These are phyloP conservation scores for Arenicola marina DNA, from an alignment of 2,888 invertebrate genomes.

Conservation along the genomic window DNA sequence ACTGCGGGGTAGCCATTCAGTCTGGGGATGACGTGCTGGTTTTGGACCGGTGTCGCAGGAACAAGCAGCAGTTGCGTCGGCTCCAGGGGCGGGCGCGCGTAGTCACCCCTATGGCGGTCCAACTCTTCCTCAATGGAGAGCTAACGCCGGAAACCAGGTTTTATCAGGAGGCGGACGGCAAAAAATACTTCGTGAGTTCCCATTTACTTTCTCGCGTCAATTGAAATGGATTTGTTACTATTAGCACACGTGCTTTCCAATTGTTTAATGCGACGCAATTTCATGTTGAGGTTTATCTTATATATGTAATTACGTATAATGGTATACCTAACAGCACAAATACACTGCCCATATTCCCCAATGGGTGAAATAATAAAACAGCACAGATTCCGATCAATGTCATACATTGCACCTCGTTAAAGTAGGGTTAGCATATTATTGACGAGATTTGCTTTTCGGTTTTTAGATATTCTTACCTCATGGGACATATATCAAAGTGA, in stretches of 20 bases:
- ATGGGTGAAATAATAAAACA: too few relatives aligned
- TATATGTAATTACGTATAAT: too few relatives aligned
- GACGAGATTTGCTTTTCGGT: neutral
- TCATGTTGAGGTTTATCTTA: too few relatives aligned
- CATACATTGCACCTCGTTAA: too few relatives aligned
- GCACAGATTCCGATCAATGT: too few relatives aligned
- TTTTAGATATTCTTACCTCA: constrained; percentile 30
- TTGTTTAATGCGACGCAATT: too few relatives aligned
- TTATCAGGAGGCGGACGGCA: constrained; percentile 24
- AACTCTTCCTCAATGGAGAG: constrained; percentile 28
- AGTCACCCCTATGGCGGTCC: constrained; percentile 4
- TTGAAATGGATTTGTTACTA: too few relatives aligned
- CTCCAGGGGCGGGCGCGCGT: neutral
- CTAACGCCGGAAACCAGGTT: constrained; percentile 30
- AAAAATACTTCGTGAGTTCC: constrained; percentile 22
- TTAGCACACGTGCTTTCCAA: too few relatives aligned
- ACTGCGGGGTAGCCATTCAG: constrained; percentile 34
- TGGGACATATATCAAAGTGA: constrained; percentile 28
- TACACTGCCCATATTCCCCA: too few relatives aligned
- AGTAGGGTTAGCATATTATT: too few relatives aligned
- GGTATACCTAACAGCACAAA: too few relatives aligned
- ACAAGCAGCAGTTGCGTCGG: constrained; percentile 1
- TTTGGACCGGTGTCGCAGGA: constrained; percentile 22
- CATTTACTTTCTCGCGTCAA: too few relatives aligned
- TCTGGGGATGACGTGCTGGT: constrained; percentile 35